A percentile compares a stretch with the other conserved stretches of the same genome.
phyloP scores from a whole-genome alignment of 2,888 invertebrate genomes.

The Drosophila acutilabella region DNA sequence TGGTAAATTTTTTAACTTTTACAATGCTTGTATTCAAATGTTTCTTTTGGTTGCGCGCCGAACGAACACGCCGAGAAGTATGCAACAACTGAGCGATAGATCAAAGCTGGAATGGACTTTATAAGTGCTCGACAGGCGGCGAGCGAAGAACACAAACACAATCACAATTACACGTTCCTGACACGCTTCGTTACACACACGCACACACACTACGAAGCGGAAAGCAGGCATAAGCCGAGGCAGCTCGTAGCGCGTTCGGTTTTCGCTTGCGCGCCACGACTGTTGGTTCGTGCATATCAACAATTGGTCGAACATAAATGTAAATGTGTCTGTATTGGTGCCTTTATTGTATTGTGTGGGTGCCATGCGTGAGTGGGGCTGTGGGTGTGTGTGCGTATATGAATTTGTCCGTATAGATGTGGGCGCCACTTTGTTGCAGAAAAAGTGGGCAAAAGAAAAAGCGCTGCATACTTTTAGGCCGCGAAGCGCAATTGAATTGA shows the following conservation, averaged over 20 bases:
- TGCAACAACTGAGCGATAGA: slow-evolving; percentile 83
- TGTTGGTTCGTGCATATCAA: slow-evolving; percentile 74
- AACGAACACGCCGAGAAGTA: slow-evolving; percentile 78
- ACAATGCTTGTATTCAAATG: not conserved
- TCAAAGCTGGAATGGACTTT: slow-evolving; percentile 78
- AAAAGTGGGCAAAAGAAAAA: slow-evolving; percentile 31
- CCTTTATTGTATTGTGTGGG: slow-evolving; percentile 28
- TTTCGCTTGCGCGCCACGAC: slow-evolving; percentile 24
- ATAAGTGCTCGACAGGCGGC: slow-evolving; percentile 56
- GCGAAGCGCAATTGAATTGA: slow-evolving; percentile 70
- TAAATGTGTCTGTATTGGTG: slow-evolving; percentile 25
- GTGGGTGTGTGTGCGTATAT: not conserved
- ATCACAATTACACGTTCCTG: slow-evolving; percentile 22
- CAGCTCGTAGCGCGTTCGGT: slow-evolving; percentile 44
- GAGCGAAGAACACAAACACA: slow-evolving; percentile 42
- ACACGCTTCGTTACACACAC: slow-evolving; percentile 32
- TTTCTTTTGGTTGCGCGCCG: slow-evolving; percentile 29
- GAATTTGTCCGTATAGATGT: slow-evolving; percentile 18
- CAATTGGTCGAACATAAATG: slow-evolving; percentile 74
- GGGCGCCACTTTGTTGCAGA: slow-evolving; percentile 59
- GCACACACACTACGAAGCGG: slow-evolving; percentile 38
- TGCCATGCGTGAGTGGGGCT: slow-evolving; percentile 9
- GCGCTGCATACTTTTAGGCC: slow-evolving; percentile 64
- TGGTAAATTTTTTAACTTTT: not conserved
- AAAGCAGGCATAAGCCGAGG: slow-evolving; percentile 51